These are phyloP conservation scores for Hippocampus comes DNA, from an alignment of 2,113 vertebrate genomes.

Conservation along the genomic window DNA sequence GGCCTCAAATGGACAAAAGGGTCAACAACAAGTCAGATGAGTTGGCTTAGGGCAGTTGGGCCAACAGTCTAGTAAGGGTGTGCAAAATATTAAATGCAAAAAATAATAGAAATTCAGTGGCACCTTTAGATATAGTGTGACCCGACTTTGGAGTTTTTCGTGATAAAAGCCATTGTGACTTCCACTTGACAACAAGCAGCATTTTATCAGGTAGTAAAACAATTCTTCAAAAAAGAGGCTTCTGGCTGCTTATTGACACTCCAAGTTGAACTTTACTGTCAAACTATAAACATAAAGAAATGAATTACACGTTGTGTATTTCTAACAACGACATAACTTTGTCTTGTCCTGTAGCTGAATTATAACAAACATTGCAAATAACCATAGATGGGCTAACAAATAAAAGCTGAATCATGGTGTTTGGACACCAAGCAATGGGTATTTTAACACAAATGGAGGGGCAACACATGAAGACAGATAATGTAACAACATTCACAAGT, in stretches of 20 bases:
- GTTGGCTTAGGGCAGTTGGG: neutral
- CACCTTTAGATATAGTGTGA: too few relatives aligned
- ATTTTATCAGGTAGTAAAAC: too few relatives aligned
- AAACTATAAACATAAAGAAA: neutral
- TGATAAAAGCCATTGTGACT: too few relatives aligned
- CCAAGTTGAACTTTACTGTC: too few relatives aligned
- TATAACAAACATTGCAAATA: neutral
- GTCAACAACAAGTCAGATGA: constrained; percentile 18
- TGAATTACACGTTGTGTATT: too few relatives aligned
- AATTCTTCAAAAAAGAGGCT: neutral
- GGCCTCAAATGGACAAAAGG: constrained; percentile 35
- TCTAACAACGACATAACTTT: neutral
- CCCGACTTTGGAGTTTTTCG: too few relatives aligned
- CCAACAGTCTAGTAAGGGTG: neutral
- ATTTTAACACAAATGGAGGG: neutral
- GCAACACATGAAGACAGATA: neutral
- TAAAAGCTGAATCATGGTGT: neutral
- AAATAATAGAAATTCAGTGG: too few relatives aligned
- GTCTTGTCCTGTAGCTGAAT: neutral
- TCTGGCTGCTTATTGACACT: neutral
- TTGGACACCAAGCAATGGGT: neutral
- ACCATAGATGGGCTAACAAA: neutral
- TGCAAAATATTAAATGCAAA: neutral
- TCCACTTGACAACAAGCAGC: too few relatives aligned
- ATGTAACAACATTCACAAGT: neutral